phyloP scores from a whole-genome alignment of 2,888 invertebrate genomes.

The Piscicola geometra region DNA sequence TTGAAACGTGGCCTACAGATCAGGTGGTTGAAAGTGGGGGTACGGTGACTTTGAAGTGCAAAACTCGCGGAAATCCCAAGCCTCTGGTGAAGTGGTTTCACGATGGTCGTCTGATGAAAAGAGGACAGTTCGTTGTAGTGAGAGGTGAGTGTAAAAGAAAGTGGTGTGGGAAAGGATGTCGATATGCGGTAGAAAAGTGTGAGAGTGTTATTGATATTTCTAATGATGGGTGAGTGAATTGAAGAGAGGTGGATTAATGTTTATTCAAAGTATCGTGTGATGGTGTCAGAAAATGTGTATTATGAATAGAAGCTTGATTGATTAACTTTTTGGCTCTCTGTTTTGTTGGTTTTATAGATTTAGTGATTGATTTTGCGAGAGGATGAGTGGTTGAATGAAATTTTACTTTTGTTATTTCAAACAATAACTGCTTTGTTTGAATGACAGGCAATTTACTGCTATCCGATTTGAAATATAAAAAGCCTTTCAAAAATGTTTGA shows the following conservation, averaged over 20 bases:
- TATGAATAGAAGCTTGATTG: slow-evolving; percentile 5
- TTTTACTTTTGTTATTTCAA: slow-evolving; percentile 8
- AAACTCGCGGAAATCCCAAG: slow-evolving; percentile 67
- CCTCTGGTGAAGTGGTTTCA: slow-evolving; percentile 77
- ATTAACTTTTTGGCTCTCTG: background rate
- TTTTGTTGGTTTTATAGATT: background rate
- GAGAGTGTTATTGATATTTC: background rate
- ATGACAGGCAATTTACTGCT: slow-evolving; percentile 1
- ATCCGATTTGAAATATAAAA: slow-evolving; percentile 6
- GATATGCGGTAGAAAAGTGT: too few species aligned
- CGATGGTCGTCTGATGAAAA: slow-evolving; percentile 62
- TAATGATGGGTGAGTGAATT: too few species aligned
- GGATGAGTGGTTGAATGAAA: background rate
- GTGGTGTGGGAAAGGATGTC: background rate
- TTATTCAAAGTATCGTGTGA: too few species aligned
- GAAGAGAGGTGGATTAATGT: too few species aligned
- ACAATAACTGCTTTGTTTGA: slow-evolving; percentile 2
- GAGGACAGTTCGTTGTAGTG: slow-evolving; percentile 30
- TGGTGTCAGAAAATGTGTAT: too few species aligned
- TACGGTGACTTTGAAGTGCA: slow-evolving; percentile 60
- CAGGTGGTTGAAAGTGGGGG: slow-evolving; percentile 61
- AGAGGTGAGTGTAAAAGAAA: slow-evolving; percentile 23
- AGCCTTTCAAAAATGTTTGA: background rate
- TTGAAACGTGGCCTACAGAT: slow-evolving; percentile 54
- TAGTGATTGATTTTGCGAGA: background rate